phyloP scores from a whole-genome alignment of 2,888 invertebrate species.

The Diloba caeruleocephala region DNA sequence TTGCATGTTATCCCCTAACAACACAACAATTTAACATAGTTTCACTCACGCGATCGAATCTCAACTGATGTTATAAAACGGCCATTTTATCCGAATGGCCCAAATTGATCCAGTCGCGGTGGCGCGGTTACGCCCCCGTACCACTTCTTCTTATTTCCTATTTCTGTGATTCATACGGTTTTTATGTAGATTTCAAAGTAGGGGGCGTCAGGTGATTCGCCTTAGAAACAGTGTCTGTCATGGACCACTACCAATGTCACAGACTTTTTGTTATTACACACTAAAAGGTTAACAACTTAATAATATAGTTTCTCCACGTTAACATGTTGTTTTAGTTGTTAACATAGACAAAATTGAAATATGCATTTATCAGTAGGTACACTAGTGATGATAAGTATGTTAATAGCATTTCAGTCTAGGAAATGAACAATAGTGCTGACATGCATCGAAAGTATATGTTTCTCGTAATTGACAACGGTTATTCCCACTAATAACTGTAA shows the following conservation, averaged over 20 bases:
- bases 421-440: no score
- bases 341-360: constrained; percentile 15
- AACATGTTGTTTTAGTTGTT: not conserved
- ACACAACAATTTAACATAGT: no score
- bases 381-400: not conserved
- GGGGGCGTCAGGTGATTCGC: constrained; percentile 18
- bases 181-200: no score
- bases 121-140: no score
- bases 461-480: constrained; percentile 16
- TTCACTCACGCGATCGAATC: no score
- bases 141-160: no score
- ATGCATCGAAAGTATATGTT: constrained; percentile 1
- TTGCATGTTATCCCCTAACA: no score
- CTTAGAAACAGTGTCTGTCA: constrained; percentile 25
- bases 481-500: constrained; percentile 37
- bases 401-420: no score
- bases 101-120: no score
- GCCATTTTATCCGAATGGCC: no score
- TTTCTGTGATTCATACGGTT: no score
- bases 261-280: constrained; percentile 23
- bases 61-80: no score
- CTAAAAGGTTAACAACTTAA: constrained; percentile 37
- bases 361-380: constrained; percentile 3
- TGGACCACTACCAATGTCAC: constrained; percentile 37
- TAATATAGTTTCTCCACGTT: constrained; percentile 19